Base-by-base conservation (phyloP, 2,797 vertebrate species). In the Calcarius lapponicus region DNA sequence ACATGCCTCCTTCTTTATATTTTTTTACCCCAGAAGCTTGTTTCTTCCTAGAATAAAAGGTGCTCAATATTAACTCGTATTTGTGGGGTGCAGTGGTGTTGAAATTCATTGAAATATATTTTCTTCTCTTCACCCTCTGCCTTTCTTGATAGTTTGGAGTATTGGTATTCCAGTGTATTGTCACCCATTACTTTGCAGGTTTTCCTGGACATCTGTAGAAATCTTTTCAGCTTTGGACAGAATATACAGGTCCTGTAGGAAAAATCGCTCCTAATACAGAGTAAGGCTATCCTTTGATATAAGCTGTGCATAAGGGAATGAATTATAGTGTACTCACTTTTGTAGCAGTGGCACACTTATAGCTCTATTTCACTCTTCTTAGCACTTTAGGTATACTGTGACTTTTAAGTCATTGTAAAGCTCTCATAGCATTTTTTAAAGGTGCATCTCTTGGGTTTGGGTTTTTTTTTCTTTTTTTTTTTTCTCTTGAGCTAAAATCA, bases 381-480 rank as follows among this genome's bases (percentile, higher is more conserved):
- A 70, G 24, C 48, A 56, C 10, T 62, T 13, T 38, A 43, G 17
- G 8, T 38, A 18, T 72, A 32, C 31, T 43, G n/a, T 51, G 65
- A 67, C 54, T 86, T 86, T 4, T 36, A 75, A 74, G 22, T 86
- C 17, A 28, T 48, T 71, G 12, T 71, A 67, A 73, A 13, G 25
- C 11, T 94, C 3, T 86, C 57, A 53, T 21, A 86, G n/a, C 11
- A 32, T 21, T 74, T 72, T 56, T 53, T 80, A 0, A 70, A 51
- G 42, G 45, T 60, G 4, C 9, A 51, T 75, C 15, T 86, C 7
- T 32, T 51, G 12, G 8, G 38, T 75, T 67, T 67, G 36, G 31
- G 0, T 5, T 4, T 29, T 34, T 60, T 34, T 25, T 19, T 20
- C 10, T 7, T 2, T 13, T 40, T n/a, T n/a, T 62, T 72, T 65